Evolutionary conservation across 2,797 vertebrate genomes (phyloP).

Genomic region (Netta rufina): DNA sequence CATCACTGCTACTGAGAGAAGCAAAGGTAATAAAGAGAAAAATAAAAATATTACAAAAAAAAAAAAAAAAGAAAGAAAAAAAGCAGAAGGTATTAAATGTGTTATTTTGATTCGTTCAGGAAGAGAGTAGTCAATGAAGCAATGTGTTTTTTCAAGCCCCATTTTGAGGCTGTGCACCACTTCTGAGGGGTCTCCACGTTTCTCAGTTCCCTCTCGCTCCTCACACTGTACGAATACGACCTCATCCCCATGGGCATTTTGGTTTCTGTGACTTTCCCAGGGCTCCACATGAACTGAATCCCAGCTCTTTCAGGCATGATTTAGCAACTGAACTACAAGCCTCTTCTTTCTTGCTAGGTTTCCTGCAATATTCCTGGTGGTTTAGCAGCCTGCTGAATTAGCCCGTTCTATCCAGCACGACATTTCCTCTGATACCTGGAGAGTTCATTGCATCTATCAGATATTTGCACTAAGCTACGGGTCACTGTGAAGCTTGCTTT

Average conservation of each 20-base stretch:
- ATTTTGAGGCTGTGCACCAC: neutral
- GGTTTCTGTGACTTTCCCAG: neutral
- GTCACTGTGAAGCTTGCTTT: no score
- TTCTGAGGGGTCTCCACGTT: neutral
- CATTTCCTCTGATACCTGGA: neutral
- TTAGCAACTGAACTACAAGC: neutral
- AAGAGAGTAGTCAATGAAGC: neutral
- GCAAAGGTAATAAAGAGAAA: neutral
- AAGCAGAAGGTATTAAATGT: neutral
- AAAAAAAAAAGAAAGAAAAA: neutral
- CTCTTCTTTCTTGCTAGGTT: neutral
- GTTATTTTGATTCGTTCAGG: no score
- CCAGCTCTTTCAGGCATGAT: rapidly evolving
- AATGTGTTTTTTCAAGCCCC: neutral
- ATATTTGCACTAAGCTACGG: neutral
- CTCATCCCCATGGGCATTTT: rapidly evolving
- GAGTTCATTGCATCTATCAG: neutral
- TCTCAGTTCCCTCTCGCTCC: neutral
- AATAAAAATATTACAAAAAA: neutral
- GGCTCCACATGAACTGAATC: neutral
- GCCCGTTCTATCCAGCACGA: no score
- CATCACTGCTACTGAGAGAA: neutral
- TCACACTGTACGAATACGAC: neutral
- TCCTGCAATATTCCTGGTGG: no score
- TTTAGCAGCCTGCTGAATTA: neutral